Evolutionary conservation across 2,888 invertebrate genomes (phyloP).

Genomic region (Formica aserva): DNA sequence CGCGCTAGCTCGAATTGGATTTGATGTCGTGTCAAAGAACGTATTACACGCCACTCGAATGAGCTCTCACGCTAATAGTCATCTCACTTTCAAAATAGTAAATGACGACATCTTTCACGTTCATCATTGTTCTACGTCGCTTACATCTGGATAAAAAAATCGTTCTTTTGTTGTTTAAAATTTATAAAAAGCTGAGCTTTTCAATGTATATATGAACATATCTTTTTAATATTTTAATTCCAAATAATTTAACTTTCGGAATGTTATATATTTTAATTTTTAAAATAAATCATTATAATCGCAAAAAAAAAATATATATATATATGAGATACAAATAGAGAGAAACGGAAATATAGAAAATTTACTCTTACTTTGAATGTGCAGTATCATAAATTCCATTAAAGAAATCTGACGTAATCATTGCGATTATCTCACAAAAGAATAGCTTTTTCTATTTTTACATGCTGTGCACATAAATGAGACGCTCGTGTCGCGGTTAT

Average conservation of each 20-base stretch:
- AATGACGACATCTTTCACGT: conserved; percentile 14
- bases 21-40: conserved; percentile 34
- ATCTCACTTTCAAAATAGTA: conserved; percentile 1
- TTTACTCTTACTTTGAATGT: neutral
- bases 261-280: neutral
- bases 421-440: neutral
- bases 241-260: neutral
- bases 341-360: neutral
- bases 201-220: neutral
- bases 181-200: neutral
- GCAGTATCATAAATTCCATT: neutral
- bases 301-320: neutral
- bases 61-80: neutral
- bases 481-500: conserved; percentile 57
- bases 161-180: neutral
- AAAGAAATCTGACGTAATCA: neutral
- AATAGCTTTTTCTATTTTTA: conserved; percentile 3
- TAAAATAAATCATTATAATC: neutral
- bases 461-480: conserved; percentile 2
- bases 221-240: neutral
- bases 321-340: neutral
- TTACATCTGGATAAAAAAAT: neutral
- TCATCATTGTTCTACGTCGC: neutral
- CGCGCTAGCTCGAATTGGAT: conserved; percentile 24
- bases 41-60: conserved; percentile 30